These are phyloP conservation scores for Nasonia longicornis DNA, from an alignment of 1,140 invertebrate species.

Conservation along the genomic window DNA sequence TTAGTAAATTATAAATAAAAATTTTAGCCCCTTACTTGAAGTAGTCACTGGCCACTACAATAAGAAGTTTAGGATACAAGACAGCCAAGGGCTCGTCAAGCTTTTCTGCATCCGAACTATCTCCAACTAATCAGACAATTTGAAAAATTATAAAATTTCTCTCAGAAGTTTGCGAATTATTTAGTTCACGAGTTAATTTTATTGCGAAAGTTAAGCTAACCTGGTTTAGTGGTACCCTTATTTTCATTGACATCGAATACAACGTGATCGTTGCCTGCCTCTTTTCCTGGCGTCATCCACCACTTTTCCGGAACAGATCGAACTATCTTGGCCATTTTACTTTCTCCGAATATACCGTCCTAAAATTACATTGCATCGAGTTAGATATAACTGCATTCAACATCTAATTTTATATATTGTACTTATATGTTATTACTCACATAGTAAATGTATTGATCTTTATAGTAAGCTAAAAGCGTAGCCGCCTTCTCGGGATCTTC, in stretches of 20 bases:
- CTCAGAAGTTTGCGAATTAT: not conserved
- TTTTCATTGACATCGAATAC: not conserved
- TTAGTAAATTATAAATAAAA: not conserved
- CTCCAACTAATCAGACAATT: not conserved
- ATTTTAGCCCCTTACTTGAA: not conserved
- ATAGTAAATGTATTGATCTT: constrained; percentile 9
- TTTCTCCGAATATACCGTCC: constrained; percentile 25
- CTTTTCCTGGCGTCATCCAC: not conserved
- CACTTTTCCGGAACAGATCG: constrained; percentile 15
- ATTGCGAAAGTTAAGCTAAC: not conserved
- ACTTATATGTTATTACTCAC: not conserved
- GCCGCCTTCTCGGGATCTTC: constrained; percentile 11
- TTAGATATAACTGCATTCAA: not conserved
- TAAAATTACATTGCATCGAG: not conserved
- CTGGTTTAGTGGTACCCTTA: not conserved
- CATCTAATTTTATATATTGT: not conserved
- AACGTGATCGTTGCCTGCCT: not conserved
- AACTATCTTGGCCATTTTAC: not conserved
- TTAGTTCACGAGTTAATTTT: not conserved
- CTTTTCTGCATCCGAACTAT: not conserved
- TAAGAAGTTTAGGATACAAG: constrained; percentile 17
- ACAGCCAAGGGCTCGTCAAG: constrained; percentile 5
- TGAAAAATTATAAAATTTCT: not conserved
- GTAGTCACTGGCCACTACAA: not conserved
- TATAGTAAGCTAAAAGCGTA: constrained; percentile 14